Evolutionary conservation across 1,140 invertebrate genomes (phyloP), one percentile per base, ranked within the genome.

Genomic region (Hyposmocoma kahamanoa): DNA sequence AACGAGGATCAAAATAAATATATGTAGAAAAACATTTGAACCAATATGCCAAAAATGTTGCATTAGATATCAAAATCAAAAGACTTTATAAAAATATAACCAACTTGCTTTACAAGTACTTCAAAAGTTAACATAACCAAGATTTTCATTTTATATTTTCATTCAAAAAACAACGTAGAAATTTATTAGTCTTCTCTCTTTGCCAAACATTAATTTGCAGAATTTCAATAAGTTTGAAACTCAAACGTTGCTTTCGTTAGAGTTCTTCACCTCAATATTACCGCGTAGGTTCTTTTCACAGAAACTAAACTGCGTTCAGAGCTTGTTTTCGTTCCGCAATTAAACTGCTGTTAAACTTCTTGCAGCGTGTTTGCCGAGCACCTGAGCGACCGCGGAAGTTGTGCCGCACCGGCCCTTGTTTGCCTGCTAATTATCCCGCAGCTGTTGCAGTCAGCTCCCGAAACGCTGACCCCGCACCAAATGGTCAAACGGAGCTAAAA

Each of bases 301-400:
- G 62, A 62, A 75, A 74, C 64, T 75, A 77, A 83, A 85, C 61
- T 74, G 74, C 78, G 72, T 84, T 80, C 75, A 65, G 64, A 67
- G 65, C 76, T 72, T 84, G 81, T 84, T 81, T 82, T 84, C 77
- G 69, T 72, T 68, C 66, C 70, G 74, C 79, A 85, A 85, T 85
- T 84, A 85, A 85, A 85, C 77, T 80, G 72, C 74, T 85, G 82
- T 83, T 81, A 79, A 85, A 85, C 64, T 85, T 85, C 76, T 80
- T 80, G 76, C 74, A 73, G 68, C 62, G 62, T 84, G 69, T 83
- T 85, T 84, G 77, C 70, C 52, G 70, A 83, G 75, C 72, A 85
- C 79, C 82, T 85, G 82, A 80, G 68, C 62, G 71, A 73, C 69
- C 58, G 70, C 62, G 59, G 74, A 79, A 82, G 68, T 83, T 77